Base-by-base conservation (phyloP, 2,797 vertebrate genomes). In the Cercopithecus petaurista region DNA sequence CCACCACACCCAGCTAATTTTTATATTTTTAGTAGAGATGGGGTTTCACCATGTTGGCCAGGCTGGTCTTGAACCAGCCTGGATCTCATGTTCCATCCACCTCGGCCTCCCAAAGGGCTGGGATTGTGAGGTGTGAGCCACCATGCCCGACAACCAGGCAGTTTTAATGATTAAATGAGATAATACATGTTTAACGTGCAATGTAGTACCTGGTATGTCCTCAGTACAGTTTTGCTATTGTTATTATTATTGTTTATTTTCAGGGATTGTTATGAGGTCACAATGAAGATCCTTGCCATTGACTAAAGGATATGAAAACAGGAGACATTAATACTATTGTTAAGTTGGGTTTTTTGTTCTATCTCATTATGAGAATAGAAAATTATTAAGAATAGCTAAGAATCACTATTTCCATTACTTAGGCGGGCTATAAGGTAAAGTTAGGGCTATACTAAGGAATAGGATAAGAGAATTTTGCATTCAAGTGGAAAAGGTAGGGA, bases 171-270 rank as follows among this genome's bases (percentile, higher is more conserved):
- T 30, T 55, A 36, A 55, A 79, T 26, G 59, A 87, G 24, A 28
- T 4, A 4, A 24, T 33, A 26, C 33, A 17, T 5, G 3, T 10
- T 1, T n/a, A 28, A 22, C 1, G 1, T 26, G n/a, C 33, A n/a
- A 12, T 33, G 36, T 30, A 86, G 52, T 5, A 26, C 33, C 17
- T 39, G n/a, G 9, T 36, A 4, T 22, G 46, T 30, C 28, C 48
- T n/a, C 11, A 14, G 41, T 24, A 43, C 1, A 4, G 13, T 4
- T 7, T 33, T 26, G 52, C 33, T 73, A 8, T 75, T 24, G 33
- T 84, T 79, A 19, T 57, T 70, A 1, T 11, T 57, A 3, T 36
- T 55, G 39, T 57, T 55, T 72, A 13, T 57, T 88, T 82, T 48
- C 6, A 12, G 46, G 33, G 73, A 59, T 59, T 86, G 15, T 61